These are phyloP conservation scores for Oxygymnocypris stewartii DNA, from an alignment of 2,113 vertebrate species.

Conservation along the genomic window DNA sequence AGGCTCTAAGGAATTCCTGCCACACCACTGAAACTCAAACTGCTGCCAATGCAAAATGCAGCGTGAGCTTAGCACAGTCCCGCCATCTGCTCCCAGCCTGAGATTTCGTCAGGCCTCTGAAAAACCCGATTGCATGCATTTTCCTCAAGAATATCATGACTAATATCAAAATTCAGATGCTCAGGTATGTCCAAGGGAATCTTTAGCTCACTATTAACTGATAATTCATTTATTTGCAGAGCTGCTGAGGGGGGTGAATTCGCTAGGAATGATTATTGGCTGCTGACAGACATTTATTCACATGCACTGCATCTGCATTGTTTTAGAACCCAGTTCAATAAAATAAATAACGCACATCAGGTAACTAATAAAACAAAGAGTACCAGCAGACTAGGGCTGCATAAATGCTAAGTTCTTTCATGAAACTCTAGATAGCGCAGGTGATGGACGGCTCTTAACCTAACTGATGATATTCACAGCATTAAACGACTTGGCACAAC, in stretches of 20 bases:
- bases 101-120: conserved; percentile 39
- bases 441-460: too few relatives aligned
- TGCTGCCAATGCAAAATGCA: conserved; percentile 39
- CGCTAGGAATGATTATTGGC: background rate
- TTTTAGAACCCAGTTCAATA: background rate
- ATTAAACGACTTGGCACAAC: too few relatives aligned
- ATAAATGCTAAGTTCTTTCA: too few relatives aligned
- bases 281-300: background rate
- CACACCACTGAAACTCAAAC: conserved; percentile 35
- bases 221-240: background rate
- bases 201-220: conserved; percentile 10
- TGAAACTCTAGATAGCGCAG: too few relatives aligned
- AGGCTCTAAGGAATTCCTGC: conserved; percentile 45
- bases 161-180: conserved; percentile 23
- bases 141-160: background rate
- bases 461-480: too few relatives aligned
- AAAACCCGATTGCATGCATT: background rate
- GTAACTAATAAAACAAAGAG: background rate
- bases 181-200: conserved; percentile 8
- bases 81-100: conserved; percentile 27
- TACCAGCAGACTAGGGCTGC: background rate
- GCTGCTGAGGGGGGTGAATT: background rate
- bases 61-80: conserved; percentile 33
- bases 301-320: background rate
- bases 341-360: background rate